Percentiles rank a stretch among this genome's conserved stretches.
Evolutionary conservation across 2,797 vertebrate genomes (phyloP).

Genomic region (Kryptolebias ocellatus): DNA sequence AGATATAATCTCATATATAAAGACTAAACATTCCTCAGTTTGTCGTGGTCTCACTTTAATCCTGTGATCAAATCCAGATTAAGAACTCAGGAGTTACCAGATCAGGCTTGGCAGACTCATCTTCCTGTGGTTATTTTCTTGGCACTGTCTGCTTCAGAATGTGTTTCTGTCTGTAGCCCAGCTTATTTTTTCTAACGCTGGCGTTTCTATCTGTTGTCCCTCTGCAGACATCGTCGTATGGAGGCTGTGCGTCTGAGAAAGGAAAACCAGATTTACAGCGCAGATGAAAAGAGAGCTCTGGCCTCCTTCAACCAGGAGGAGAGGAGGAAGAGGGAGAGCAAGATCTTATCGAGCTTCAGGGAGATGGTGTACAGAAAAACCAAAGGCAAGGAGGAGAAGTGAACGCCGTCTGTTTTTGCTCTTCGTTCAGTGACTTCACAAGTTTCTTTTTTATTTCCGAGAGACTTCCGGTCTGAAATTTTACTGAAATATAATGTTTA

Average conservation of each 20-base stretch:
- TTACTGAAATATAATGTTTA: not conserved
- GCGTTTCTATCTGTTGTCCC: not conserved
- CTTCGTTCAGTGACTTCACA: not conserved
- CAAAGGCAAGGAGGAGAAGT: constrained; percentile 85
- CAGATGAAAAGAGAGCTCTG: constrained; percentile 94
- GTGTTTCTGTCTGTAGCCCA: too few relatives aligned
- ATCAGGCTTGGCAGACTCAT: too few relatives aligned
- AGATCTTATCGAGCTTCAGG: constrained; percentile 95
- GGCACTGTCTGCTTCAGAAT: too few relatives aligned
- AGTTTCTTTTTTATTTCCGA: not conserved
- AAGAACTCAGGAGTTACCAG: too few relatives aligned
- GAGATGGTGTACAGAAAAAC: constrained; percentile 92
- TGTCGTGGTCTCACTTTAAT: too few relatives aligned
- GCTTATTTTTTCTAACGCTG: not conserved
- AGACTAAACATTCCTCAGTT: too few relatives aligned
- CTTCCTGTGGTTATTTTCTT: too few relatives aligned
- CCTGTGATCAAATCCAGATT: too few relatives aligned
- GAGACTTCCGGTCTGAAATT: not conserved
- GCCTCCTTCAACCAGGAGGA: constrained; percentile 98
- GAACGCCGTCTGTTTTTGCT: constrained; percentile 16
- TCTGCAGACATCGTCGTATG: constrained; percentile 93
- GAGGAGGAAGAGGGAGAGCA: constrained; percentile 94
- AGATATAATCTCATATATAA: too few relatives aligned
- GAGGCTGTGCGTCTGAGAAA: constrained; percentile 98
- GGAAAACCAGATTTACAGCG: constrained; percentile 99